phyloP scores from a whole-genome alignment of 2,797 vertebrate genomes.

The Diplodus sargus region DNA sequence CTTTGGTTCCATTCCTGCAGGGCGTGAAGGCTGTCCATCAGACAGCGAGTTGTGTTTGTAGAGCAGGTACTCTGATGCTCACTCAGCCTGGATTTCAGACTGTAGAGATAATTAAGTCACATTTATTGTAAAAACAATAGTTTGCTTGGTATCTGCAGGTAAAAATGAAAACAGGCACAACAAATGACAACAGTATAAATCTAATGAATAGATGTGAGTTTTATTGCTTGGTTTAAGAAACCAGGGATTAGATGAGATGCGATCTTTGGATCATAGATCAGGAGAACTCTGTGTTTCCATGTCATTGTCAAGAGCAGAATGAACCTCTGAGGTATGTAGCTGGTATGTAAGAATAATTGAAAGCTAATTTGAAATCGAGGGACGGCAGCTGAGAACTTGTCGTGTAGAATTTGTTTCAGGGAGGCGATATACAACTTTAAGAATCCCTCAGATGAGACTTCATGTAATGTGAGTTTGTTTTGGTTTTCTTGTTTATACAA shows the following conservation, averaged over 20 bases:
- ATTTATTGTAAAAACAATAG: neutral
- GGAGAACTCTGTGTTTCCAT: conserved; percentile 15
- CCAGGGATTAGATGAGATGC: neutral
- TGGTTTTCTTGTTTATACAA: neutral
- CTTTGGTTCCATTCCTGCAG: conserved; percentile 80
- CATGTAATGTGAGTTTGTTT: neutral
- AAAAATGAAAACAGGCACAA: neutral
- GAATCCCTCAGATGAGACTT: neutral
- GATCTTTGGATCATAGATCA: conserved; percentile 3
- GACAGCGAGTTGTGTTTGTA: conserved; percentile 61
- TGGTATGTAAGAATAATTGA: conserved; percentile 30
- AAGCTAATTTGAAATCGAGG: conserved; percentile 38
- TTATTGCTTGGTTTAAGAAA: neutral
- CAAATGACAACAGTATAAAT: neutral
- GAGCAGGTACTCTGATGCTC: conserved; percentile 76
- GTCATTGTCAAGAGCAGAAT: conserved; percentile 29
- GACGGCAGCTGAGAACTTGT: conserved; percentile 39
- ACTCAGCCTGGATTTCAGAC: conserved; percentile 75
- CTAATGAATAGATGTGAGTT: neutral
- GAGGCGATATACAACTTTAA: neutral
- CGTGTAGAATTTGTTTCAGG: conserved; percentile 1
- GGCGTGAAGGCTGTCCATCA: conserved; percentile 70
- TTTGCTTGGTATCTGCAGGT: neutral
- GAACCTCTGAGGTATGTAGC: conserved; percentile 29
- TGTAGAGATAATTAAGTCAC: conserved; percentile 47